Base-by-base conservation (phyloP, 2,797 vertebrate species). In the Tarsius wallacei region DNA sequence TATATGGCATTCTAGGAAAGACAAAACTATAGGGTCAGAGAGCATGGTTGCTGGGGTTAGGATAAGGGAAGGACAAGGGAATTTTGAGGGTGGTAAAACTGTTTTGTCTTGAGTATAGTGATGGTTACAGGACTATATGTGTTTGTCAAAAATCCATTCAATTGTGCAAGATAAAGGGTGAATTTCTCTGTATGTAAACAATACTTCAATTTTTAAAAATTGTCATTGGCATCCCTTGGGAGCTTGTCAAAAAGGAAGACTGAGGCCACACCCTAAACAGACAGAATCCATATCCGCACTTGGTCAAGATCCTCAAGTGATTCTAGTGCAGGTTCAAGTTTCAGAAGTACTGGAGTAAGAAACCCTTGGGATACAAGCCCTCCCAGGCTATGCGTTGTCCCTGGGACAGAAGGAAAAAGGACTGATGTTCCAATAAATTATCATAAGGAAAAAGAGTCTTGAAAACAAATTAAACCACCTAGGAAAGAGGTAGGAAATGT, bases 91-190 rank as follows among this genome's bases (percentile, higher is more conserved):
- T 13, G 17, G 59, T 42, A 31, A 47, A n/a, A 16, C 55, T 36
- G 21, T 33, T 64, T 53, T 63, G 21, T 24, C 21, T 7, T 16
- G 22, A 49, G 1, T 28, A 2, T 53, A 61, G 31, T 33, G 11
- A 24, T 47, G 1, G 53, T 57, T 31, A 74, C 8, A 42, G 0
- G 7, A n/a, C 22, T 0, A 24, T 2, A 19, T 2, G 13, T 10
- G 36, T 5, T 55, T 21, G 21, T 87, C 21, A 68, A 26, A 73
- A 88, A 47, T 42, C 76, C 61, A 71, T 0, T 78, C 31, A 80
- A 68, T 13, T 33, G 0, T 26, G 64, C 16, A 51, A 47, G 8
- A 71, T 26, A 61, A 93, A 95, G 81, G 21, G n/a, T 61, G 31
- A 31, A 17, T 47, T 70, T 53, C 42, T 57, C 3, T 64, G 7